phyloP scores from a whole-genome alignment of 2,797 vertebrate genomes.

The Chanos chanos region DNA sequence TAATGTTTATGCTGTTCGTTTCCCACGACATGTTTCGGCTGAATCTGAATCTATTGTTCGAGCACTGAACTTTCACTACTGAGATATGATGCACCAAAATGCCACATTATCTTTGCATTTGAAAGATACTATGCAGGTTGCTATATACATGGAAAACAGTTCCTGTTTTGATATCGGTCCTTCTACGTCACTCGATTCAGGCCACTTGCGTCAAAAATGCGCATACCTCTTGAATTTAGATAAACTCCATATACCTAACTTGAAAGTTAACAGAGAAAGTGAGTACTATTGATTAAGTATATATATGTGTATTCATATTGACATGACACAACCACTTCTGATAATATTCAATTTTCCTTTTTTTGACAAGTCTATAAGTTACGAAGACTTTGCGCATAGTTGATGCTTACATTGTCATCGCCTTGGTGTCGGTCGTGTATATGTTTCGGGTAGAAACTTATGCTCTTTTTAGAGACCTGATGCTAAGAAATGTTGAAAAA shows the following conservation, averaged over 20 bases:
- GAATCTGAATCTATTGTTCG: too few species aligned
- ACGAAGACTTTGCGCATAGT: background rate
- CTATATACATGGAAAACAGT: constrained; percentile 23
- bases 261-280: background rate
- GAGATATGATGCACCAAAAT: too few species aligned
- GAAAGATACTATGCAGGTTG: background rate
- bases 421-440: background rate
- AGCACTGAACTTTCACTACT: too few species aligned
- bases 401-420: background rate
- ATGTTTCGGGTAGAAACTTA: constrained; percentile 17
- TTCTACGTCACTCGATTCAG: constrained; percentile 25
- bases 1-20: too few species aligned
- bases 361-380: too few species aligned
- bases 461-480: background rate
- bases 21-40: too few species aligned
- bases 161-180: constrained; percentile 41
- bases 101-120: constrained; percentile 1
- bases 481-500: too few species aligned
- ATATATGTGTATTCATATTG: too few species aligned
- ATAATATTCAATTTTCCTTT: too few species aligned
- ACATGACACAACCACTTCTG: too few species aligned
- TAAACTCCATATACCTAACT: background rate
- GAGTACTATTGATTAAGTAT: background rate
- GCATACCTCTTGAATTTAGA: background rate
- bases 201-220: background rate